Base-by-base conservation (phyloP, 2,888 invertebrate species). In the Stenchaetothrips biformis region DNA sequence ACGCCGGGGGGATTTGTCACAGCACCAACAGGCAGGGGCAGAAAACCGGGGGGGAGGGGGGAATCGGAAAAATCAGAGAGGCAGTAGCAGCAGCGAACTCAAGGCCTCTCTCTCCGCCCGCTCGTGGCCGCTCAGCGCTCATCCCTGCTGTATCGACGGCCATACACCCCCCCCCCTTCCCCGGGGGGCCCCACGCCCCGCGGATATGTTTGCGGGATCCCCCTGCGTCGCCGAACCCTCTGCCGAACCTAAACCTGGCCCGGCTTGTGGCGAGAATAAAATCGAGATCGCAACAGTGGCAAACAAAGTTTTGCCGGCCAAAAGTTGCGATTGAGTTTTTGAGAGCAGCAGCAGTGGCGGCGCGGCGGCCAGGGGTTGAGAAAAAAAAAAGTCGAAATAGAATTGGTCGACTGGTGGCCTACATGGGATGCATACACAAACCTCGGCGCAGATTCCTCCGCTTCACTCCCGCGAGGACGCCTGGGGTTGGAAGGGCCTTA, bases 261-360 rank as follows among this genome's bases (percentile, higher is more conserved):
- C 37, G 37, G 37, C 37, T 37, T 59, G 9, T 59, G 59, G 18
- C 59, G 16, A 11, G 67, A 74, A 74, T 74, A 74, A 74, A 74
- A 74, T 74, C 67, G 67, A 18, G 53, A 53, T 53, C 53, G 53
- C 53, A 53, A 25, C 67, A 21, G 67, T 25, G 67, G 67, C 67
- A 74, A 74, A 74, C 67, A 74, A 74, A 74, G 67, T 74, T 74
- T 25, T 53, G 21, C 21, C 67, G 37, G 37, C 37, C 37, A 37
- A 74, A 74, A 74, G 67, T 74, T 74, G 67, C 67, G 67, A 74
- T 74, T 74, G 67, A 74, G 67, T 74, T 74, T 74, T 74, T 59
- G 59, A 59, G 59, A 59, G 59, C 59, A 13, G 53, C 13, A 53
- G 59, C 18, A 18, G 18, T 59, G 59, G 59, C 59, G 18, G 53